Conservation (phyloP, 1,140 invertebrate genomes). For the Papilio dardanus region DNA sequence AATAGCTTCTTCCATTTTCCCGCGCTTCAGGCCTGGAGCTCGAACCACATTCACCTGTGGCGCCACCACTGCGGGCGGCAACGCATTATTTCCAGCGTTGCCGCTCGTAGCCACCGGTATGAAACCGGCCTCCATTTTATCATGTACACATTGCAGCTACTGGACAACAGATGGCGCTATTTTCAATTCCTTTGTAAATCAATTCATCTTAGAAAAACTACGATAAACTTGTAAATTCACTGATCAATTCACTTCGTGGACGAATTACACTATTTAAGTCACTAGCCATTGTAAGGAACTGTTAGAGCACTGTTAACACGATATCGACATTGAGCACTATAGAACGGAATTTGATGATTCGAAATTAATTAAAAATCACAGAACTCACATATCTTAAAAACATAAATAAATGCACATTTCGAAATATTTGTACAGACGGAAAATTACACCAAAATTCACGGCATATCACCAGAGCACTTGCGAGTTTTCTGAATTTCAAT, state of each 20-base stretch:
- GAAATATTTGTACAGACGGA: constrained; percentile 35
- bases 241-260: constrained; percentile 68
- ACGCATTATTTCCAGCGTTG: constrained; percentile 49
- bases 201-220: constrained; percentile 50
- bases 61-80: constrained; percentile 65
- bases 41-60: constrained; percentile 83
- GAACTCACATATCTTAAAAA: constrained; percentile 1
- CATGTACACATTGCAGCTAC: constrained; percentile 58
- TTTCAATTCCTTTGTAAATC: constrained; percentile 42
- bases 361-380: constrained; percentile 26
- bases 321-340: constrained; percentile 54
- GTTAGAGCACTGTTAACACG: constrained; percentile 49
- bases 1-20: constrained; percentile 87
- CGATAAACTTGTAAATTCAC: constrained; percentile 49
- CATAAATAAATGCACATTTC: constrained; percentile 17
- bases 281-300: constrained; percentile 71
- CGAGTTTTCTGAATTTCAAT: constrained; percentile 47
- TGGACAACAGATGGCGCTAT: constrained; percentile 65
- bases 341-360: constrained; percentile 56
- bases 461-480: constrained; percentile 43
- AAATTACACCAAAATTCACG: constrained; percentile 42
- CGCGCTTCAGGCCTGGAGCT: constrained; percentile 88
- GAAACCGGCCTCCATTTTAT: constrained; percentile 77
- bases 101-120: constrained; percentile 66
- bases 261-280: constrained; percentile 54